Base-by-base conservation (phyloP, 1,140 invertebrate genomes). In the Trachymyrmex septentrionalis region DNA sequence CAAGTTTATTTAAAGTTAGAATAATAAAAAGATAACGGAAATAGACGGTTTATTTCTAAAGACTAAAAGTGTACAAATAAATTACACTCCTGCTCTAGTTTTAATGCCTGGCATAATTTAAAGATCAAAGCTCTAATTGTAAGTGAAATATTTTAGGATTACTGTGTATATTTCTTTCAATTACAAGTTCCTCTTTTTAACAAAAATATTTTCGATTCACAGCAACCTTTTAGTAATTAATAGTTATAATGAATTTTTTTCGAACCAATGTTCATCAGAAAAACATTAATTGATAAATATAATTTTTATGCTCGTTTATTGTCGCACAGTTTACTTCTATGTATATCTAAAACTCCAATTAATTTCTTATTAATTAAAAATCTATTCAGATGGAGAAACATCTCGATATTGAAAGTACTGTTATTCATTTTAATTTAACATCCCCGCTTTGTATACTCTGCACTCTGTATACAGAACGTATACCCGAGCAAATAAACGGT, bases 371-470 rank as follows among this genome's bases (percentile, higher is more conserved):
- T 30, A 44, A 73, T 84, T 24, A 73, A 61, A 81, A 61, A 73
- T 75, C 55, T 34, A 75, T 50, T 21, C 38, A 63, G n/a, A 69
- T 14, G 38, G 34, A 9, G 14, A 24, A 21, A 69, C 19, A 24
- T 12, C 16, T 75, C 38, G 12, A 48, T 38, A 71, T 48, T 57
- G 16, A 73, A 73, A 19, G 19, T 50, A 27, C 19, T 66, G 38
- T 21, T 72, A 48, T 82, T 59, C 67, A 73, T 72, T 24, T 73
- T 75, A 72, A 82, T 61, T 73, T 82, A 84, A 50, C 38, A 38
- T 81, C 64, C 21, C 9, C 14, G 38, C 34, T n/a, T 50, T 19
- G 48, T 30, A 27, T 72, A 24, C 9, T 21, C 12, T 82, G 5
- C 12, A 38, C 80, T 66, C 30, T 38, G 63, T 67, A 19, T 24